Evolutionary conservation across 2,888 invertebrate species (phyloP).

Genomic region (Eupithecia pulchellata): DNA sequence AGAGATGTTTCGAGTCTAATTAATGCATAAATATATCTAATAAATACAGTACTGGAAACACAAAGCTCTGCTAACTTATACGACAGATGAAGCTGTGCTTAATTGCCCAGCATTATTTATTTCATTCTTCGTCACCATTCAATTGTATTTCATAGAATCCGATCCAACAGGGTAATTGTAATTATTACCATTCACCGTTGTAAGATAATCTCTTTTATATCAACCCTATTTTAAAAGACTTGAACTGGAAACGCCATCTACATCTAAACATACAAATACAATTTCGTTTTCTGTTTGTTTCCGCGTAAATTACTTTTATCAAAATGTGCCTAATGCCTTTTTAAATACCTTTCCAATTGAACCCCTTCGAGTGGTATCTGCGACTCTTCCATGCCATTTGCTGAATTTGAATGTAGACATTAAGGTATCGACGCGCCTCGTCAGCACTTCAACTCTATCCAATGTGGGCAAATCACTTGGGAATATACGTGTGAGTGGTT

Average conservation of each 20-base stretch:
- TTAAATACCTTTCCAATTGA: slow-evolving; percentile 27
- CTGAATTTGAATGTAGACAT: slow-evolving; percentile 29
- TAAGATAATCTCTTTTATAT: not conserved
- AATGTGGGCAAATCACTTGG: slow-evolving; percentile 27
- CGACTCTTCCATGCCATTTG: slow-evolving; percentile 36
- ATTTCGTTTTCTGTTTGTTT: not conserved
- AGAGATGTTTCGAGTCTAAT: no score
- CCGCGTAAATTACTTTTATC: not conserved
- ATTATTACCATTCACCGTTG: not conserved
- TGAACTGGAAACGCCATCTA: not conserved
- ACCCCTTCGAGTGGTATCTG: slow-evolving; percentile 28
- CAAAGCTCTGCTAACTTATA: no score
- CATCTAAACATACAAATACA: slow-evolving; percentile 2
- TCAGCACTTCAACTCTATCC: slow-evolving; percentile 10
- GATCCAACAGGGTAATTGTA: not conserved
- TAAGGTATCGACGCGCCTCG: slow-evolving; percentile 28
- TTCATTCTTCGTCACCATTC: no score
- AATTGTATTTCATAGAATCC: not conserved
- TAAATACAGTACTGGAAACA: no score
- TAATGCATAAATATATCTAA: no score
- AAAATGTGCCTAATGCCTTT: slow-evolving; percentile 22
- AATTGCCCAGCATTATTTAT: no score
- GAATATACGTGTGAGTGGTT: not conserved
- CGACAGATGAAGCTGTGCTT: no score
- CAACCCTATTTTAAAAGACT: not conserved